A percentile compares a stretch with the other conserved stretches of the same genome.
phyloP scores from a whole-genome alignment of 2,113 vertebrate species.

The Neolamprologus caudopunctatus region DNA sequence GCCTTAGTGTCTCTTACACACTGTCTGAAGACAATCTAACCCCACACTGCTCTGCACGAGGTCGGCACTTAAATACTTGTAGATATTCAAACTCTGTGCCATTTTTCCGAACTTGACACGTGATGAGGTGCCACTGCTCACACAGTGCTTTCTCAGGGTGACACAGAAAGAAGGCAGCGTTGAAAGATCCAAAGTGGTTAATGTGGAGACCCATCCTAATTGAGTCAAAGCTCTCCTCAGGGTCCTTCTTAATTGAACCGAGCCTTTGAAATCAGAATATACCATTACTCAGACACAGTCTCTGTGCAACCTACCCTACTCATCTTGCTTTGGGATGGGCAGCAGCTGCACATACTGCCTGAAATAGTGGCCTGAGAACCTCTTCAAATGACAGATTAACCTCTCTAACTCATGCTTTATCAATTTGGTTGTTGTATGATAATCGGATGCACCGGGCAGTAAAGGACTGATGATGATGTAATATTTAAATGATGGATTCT shows the following conservation, averaged over 20 bases:
- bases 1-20: not conserved
- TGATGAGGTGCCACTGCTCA: not conserved
- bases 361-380: slow-evolving; percentile 6
- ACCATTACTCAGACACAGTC: slow-evolving; percentile 51
- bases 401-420: not conserved
- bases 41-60: not conserved
- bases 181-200: slow-evolving; percentile 43
- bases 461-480: not conserved
- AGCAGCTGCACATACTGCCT: not conserved
- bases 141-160: not conserved
- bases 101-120: not conserved
- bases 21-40: not conserved
- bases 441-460: not conserved
- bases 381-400: slow-evolving; percentile 10
- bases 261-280: slow-evolving; percentile 50
- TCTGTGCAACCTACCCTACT: slow-evolving; percentile 14
- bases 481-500: not conserved
- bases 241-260: slow-evolving; percentile 55
- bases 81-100: not conserved
- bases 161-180: not conserved
- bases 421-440: not conserved
- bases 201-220: slow-evolving; percentile 59
- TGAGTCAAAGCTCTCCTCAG: slow-evolving; percentile 52
- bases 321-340: not conserved
- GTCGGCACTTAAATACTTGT: not conserved